A percentile compares a stretch with the other conserved stretches of the same genome.
phyloP scores from a whole-genome alignment of 2,797 vertebrate species.

The Muscicapa striata region DNA sequence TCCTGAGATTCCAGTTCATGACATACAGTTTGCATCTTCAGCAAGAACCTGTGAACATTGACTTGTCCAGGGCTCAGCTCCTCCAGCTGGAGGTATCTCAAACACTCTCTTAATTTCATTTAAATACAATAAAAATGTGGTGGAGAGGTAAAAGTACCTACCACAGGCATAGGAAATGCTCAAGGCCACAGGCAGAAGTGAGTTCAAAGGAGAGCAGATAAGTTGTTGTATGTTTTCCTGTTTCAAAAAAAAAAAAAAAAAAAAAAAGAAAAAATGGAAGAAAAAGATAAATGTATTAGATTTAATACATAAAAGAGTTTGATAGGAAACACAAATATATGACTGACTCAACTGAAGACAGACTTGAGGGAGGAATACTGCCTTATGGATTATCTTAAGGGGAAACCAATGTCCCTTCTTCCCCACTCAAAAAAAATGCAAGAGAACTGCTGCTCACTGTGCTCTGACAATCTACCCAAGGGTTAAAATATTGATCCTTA shows the following conservation, averaged over 20 bases:
- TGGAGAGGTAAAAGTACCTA: rapidly evolving
- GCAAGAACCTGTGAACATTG: rapidly evolving
- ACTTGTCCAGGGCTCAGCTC: not conserved
- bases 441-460: not conserved
- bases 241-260: not conserved
- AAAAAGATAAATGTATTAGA: not conserved
- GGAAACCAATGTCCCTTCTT: not conserved
- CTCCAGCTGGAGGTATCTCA: not conserved
- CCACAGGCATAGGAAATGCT: not conserved
- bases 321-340: not conserved
- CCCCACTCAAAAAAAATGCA: not conserved
- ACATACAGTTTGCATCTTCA: not conserved
- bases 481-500: constrained; percentile 13
- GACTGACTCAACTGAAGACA: not conserved
- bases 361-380: not conserved
- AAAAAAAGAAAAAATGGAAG: not conserved
- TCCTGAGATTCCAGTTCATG: not conserved
- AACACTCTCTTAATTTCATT: not conserved
- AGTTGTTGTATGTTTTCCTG: not conserved
- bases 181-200: not conserved
- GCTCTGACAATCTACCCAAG: not conserved
- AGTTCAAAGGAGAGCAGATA: not conserved
- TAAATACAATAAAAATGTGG: not conserved
- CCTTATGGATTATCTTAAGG: not conserved
- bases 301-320: not conserved